Percentiles rank a stretch among this genome's conserved stretches.
phyloP scores from a whole-genome alignment of 2,888 invertebrate genomes.

The Netelia fuscicornis region DNA sequence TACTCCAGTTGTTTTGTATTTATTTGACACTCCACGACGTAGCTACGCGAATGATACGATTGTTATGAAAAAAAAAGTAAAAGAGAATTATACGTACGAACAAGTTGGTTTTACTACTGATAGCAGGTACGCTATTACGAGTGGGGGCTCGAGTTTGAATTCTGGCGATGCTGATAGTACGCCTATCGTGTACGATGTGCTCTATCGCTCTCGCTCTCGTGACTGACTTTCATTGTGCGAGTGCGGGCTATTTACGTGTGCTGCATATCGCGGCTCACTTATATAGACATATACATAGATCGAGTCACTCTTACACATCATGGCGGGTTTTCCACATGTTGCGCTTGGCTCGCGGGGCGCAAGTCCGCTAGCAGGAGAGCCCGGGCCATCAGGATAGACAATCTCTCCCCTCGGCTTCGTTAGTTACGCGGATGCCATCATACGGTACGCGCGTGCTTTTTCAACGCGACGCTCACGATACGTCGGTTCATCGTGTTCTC shows the following conservation, averaged over 20 bases:
- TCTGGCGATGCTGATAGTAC: no score
- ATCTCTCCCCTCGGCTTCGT: constrained; percentile 74
- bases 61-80: no score
- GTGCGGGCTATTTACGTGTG: neutral
- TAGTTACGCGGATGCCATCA: constrained; percentile 82
- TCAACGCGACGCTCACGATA: constrained; percentile 33
- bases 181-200: no score
- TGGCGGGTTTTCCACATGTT: constrained; percentile 83
- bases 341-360: constrained; percentile 83
- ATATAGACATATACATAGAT: constrained; percentile 22
- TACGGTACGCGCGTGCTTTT: constrained; percentile 74
- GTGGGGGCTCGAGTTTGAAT: no score
- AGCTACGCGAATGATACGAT: no score
- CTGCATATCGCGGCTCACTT: neutral
- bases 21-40: no score
- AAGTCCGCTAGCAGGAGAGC: constrained; percentile 81
- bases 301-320: constrained; percentile 72
- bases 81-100: no score
- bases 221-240: neutral
- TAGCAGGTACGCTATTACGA: no score
- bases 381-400: constrained; percentile 82
- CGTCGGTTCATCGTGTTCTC: constrained; percentile 7
- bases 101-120: no score
- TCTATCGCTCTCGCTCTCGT: no score
- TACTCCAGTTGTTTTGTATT: no score